Conservation (phyloP, 2,888 invertebrate genomes). For the Caenorhabditis macrosperma region DNA sequence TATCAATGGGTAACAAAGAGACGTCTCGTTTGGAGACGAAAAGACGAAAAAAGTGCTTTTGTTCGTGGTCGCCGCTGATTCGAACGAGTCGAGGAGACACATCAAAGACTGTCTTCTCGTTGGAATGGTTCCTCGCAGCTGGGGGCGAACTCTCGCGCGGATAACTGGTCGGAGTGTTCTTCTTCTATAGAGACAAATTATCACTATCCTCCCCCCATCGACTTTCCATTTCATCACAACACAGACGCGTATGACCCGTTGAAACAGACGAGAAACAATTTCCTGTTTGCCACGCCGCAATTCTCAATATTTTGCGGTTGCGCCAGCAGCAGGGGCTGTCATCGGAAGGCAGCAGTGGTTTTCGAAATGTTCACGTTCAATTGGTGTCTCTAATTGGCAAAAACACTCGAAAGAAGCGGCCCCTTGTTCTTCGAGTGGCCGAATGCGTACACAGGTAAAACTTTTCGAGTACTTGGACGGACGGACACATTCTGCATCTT, state of each 20-base stretch:
- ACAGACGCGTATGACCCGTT: conserved; percentile 31
- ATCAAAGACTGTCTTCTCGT: conserved; percentile 25
- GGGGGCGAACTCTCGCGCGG: neutral
- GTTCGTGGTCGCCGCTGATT: conserved; percentile 1
- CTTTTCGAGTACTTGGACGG: neutral
- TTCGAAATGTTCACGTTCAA: neutral
- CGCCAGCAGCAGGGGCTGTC: too few relatives aligned
- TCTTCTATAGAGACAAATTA: too few relatives aligned
- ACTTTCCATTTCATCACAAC: conserved; percentile 39
- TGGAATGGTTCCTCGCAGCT: conserved; percentile 31
- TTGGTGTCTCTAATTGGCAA: conserved; percentile 19
- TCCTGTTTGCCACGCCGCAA: conserved; percentile 33
- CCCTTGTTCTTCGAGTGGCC: neutral
- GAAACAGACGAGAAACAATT: conserved; percentile 16
- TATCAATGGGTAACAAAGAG: conserved; percentile 23
- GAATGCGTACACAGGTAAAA: neutral
- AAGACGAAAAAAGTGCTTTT: conserved; percentile 43
- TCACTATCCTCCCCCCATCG: too few relatives aligned
- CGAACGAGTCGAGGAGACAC: conserved; percentile 3
- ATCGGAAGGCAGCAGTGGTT: too few relatives aligned
- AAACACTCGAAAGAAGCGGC: conserved; percentile 25
- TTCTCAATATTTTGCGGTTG: neutral
- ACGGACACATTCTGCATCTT: too few relatives aligned
- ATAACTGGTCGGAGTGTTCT: too few relatives aligned
- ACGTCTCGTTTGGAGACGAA: conserved; percentile 4